Evolutionary conservation across 2,113 vertebrate genomes (phyloP), one percentile per base, ranked within the genome.

Genomic region (Zosterops borbonicus): DNA sequence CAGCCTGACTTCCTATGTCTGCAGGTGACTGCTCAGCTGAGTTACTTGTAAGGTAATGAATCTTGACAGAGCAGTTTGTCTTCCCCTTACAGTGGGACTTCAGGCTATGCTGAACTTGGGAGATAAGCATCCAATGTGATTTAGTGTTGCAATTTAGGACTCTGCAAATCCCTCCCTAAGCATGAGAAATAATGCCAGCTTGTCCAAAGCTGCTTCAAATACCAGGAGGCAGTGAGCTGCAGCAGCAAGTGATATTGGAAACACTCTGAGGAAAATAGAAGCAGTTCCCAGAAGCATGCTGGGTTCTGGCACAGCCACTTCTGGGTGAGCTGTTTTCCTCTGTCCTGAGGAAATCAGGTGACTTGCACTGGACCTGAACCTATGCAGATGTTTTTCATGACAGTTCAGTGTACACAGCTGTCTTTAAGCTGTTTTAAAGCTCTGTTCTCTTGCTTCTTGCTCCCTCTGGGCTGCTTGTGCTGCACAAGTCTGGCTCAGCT

Each of bases 101-200:
- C 10, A 63, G 90, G 44, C 55, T n/a, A 18, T 75, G 55, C 49
- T 87, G 91, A 67, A 49, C 37, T 92, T 81, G 33, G 11, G 76
- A 46, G 55, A 83, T 83, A 50, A 83, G 80, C 47, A 78, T 74
- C 27, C 56, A n/a, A 14, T 33, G 47, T 67, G 86, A 64, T 41
- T 80, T 85, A 42, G 71, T 75, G 80, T 37, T 95, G 89, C 87
- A 81, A 44, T 52, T 63, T 50, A 75, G 60, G 44, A 69, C 80
- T 83, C 73, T 92, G 79, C 63, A 92, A 87, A 96, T 95, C 89
- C 76, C 10, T 87, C 20, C 19, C 35, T 81, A 88, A 90, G 80
- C 68, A 41, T 1, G 35, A 78, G 89, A 84, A 58, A 83, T 80
- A 76, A 81, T 64, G 80, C 89, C 80, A 92, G 86, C 76, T 86